Evolutionary conservation across 2,797 vertebrate species (phyloP).

Genomic region (Sylvia borin): DNA sequence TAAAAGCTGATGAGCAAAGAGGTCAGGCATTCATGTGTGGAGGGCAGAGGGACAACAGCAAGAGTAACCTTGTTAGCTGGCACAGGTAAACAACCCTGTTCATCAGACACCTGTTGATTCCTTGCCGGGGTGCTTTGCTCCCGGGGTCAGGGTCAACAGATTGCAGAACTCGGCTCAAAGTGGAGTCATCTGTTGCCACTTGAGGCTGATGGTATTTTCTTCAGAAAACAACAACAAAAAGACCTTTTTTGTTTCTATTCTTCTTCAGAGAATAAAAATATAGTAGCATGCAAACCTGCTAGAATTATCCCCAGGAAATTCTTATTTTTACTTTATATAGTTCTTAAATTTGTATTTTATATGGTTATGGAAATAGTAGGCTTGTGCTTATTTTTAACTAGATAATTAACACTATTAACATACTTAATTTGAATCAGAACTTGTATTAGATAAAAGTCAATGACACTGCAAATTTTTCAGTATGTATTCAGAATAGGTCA

Average conservation of each 20-base stretch:
- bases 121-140: neutral
- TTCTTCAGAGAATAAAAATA: neutral
- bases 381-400: neutral
- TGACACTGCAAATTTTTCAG: neutral
- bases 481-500: neutral
- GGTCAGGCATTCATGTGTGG: neutral
- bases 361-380: neutral
- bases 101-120: accelerated
- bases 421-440: neutral
- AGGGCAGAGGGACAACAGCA: neutral
- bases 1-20: neutral
- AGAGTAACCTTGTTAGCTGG: neutral
- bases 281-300: neutral
- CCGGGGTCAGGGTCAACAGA: neutral
- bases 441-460: neutral
- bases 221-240: no score
- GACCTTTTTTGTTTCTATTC: neutral
- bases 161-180: neutral
- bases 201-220: neutral
- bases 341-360: neutral
- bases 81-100: neutral
- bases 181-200: neutral
- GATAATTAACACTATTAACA: neutral
- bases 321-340: neutral
- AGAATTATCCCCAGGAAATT: neutral